Evolutionary conservation across 2,797 vertebrate species (phyloP), one percentile per base, ranked within the genome.

Genomic region (Poliocrania exsul): DNA sequence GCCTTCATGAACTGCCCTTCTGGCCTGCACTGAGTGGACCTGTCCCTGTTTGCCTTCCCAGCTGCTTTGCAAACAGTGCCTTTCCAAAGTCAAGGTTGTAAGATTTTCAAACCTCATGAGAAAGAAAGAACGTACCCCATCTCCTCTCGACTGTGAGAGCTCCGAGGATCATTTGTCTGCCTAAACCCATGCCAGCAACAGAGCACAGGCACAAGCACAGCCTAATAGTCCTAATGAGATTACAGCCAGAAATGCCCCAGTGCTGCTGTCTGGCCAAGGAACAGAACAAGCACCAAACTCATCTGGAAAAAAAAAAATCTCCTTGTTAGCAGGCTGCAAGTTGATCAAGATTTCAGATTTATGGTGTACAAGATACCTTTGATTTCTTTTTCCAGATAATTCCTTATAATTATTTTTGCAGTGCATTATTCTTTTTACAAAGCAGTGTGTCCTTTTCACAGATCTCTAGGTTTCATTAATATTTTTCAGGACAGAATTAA

Each of bases 1-100:
- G 35, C 77, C 88, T 7, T 88, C 94, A 85, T 80, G 87, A 35
- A 60, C 72, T 83, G 94, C 83, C 86, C 91, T 85, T 89, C 81
- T 89, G 81, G 78, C 58, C 51, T 1, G 49, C 44, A 9, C 72
- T 26, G 35, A 54, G 78, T 0, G 3, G 89, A 53, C 61, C 93
- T 54, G 81, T 42, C 90, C 42, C 86, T 65, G 0, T 64, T 57
- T 77, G 82, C 92, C 84, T 90, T 49, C 77, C 37, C 0, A 1
- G 44, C 26, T 77, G 72, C 37, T 61, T 15, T 74, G 73, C 78
- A 91, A 69, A 46, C 69, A 35, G 6, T 16, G 65, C 77, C 51
- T 72, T 86, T 66, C 82, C 79, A 25, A 80, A 90, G 35, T 5
- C 1, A 1, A 65, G 40, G 44, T 1, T 19, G 46, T 13, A 33